Evolutionary conservation across 2,113 vertebrate species (phyloP).

Genomic region (Catharus minimus): DNA sequence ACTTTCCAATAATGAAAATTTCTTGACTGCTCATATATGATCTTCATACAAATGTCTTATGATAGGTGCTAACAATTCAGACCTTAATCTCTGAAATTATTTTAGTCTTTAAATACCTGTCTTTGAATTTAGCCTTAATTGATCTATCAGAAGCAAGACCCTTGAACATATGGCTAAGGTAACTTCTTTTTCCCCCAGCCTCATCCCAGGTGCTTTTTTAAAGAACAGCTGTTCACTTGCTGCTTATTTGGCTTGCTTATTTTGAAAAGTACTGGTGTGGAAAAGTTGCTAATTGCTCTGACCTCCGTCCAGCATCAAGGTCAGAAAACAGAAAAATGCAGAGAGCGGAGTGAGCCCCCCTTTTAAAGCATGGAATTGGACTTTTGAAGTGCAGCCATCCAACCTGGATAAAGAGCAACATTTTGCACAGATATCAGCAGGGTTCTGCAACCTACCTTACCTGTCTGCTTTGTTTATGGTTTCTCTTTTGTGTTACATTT

Average conservation of each 20-base stretch:
- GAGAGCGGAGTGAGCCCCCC: not conserved
- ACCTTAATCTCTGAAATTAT: not conserved
- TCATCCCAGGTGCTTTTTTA: not conserved
- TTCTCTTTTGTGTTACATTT: not conserved
- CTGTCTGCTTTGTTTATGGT: not conserved
- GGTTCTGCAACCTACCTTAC: not conserved
- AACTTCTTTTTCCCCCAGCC: not conserved
- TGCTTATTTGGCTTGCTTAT: not conserved
- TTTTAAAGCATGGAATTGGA: not conserved
- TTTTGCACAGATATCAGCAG: fast-evolving
- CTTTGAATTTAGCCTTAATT: not conserved
- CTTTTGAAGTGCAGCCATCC: not conserved
- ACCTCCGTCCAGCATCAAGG: not conserved
- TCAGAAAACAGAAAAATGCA: not conserved
- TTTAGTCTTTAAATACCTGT: not conserved
- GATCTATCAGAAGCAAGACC: not conserved
- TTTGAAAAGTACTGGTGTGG: not conserved
- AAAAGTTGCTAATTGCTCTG: not conserved
- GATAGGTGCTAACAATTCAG: not conserved
- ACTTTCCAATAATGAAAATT: not conserved
- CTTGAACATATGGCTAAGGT: not conserved
- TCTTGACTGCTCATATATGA: not conserved
- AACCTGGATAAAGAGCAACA: not conserved
- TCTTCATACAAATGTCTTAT: not conserved
- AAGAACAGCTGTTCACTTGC: not conserved